phyloP scores from a whole-genome alignment of 2,113 vertebrate species.

The Cololabis saira region DNA sequence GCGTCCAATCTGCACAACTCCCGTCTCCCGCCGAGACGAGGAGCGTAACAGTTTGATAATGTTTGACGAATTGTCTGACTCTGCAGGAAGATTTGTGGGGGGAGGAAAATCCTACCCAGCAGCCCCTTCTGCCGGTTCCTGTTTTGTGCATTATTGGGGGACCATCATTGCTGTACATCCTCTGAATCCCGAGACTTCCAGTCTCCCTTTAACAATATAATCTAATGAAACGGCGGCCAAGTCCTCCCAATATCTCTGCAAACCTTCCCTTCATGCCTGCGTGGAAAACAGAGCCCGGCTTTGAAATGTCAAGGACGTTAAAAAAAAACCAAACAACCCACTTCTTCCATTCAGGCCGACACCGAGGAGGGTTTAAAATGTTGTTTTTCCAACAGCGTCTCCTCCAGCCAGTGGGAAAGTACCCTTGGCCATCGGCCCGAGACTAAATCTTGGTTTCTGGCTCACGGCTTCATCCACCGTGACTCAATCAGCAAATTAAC shows the following conservation, averaged over 20 bases:
- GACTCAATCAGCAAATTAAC: constrained; percentile 17
- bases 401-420: constrained; percentile 15
- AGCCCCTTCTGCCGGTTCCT: too few relatives aligned
- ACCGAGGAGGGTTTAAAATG: neutral
- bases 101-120: too few relatives aligned
- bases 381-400: constrained; percentile 15
- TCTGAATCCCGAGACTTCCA: too few relatives aligned
- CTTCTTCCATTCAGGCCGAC: neutral
- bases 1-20: constrained; percentile 13
- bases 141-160: too few relatives aligned
- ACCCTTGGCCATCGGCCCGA: constrained; percentile 1
- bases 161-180: too few relatives aligned
- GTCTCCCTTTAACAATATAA: too few relatives aligned
- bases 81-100: neutral
- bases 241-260: too few relatives aligned
- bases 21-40: constrained; percentile 7
- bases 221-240: too few relatives aligned
- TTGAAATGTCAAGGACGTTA: constrained; percentile 16
- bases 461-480: constrained; percentile 17
- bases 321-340: neutral
- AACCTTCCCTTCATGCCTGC: neutral
- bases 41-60: constrained; percentile 16
- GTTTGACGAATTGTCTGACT: constrained; percentile 12
- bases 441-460: constrained; percentile 20
- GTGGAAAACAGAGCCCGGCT: constrained; percentile 1